Conservation (phyloP, 2,113 vertebrate genomes). For the Excalfactoria chinensis region DNA sequence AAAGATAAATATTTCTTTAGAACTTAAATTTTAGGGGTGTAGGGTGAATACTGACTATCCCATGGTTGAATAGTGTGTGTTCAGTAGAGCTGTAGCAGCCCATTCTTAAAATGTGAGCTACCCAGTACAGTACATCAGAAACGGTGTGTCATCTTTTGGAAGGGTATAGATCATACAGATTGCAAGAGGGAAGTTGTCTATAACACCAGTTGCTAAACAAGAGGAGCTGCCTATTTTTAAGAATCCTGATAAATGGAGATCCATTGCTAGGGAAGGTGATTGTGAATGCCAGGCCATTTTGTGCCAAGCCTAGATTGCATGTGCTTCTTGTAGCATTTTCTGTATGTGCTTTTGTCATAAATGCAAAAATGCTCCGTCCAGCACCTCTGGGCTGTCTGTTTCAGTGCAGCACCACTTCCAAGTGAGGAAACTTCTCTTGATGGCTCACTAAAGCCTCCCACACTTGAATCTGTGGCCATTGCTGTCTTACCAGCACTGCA, state of each 20-base stretch:
- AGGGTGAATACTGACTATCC: neutral
- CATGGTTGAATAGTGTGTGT: neutral
- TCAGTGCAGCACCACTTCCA: neutral
- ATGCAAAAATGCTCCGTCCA: neutral
- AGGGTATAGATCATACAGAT: neutral
- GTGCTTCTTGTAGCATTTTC: neutral
- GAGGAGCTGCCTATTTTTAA: neutral
- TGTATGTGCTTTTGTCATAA: neutral
- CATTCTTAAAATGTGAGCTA: neutral
- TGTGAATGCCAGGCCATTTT: neutral
- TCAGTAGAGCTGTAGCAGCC: neutral
- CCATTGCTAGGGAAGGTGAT: neutral
- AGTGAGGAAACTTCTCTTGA: neutral
- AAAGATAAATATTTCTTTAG: neutral
- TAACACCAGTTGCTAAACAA: neutral
- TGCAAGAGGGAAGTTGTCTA: neutral
- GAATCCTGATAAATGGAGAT: neutral
- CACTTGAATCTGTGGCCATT: fast-evolving
- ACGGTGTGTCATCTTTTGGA: neutral
- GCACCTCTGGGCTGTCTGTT: neutral
- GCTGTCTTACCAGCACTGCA: neutral
- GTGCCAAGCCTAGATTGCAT: neutral
- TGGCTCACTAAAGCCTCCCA: neutral
- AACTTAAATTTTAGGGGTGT: neutral
- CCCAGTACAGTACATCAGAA: neutral